phyloP scores from a whole-genome alignment of 2,113 vertebrate genomes.

The Geococcyx californianus region DNA sequence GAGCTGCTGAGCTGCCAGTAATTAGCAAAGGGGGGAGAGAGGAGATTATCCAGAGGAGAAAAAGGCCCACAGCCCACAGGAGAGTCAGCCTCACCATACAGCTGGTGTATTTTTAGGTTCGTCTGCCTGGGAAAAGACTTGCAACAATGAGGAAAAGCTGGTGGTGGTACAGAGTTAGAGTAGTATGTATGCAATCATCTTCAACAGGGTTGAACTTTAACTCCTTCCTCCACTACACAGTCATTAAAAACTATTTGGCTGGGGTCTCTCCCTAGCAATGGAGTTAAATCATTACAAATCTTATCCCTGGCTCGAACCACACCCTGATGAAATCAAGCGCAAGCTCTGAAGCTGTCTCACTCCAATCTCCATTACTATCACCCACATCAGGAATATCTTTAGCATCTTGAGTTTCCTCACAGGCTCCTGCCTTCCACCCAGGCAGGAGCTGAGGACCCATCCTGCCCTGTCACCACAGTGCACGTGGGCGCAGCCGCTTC shows the following conservation, averaged over 20 bases:
- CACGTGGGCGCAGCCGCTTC: neutral
- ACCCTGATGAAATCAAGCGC: slow-evolving; percentile 5
- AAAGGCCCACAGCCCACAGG: slow-evolving; percentile 3
- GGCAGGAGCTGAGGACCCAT: neutral
- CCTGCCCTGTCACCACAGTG: neutral
- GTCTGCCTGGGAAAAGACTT: slow-evolving; percentile 48
- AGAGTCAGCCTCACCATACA: neutral
- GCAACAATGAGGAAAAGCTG: slow-evolving; percentile 26
- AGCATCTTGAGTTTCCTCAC: neutral
- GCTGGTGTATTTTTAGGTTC: slow-evolving; percentile 49
- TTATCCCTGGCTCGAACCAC: neutral
- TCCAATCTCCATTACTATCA: neutral
- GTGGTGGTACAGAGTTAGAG: neutral
- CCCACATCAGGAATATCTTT: neutral
- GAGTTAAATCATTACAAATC: slow-evolving; percentile 4
- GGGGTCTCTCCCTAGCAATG: neutral
- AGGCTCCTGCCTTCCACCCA: neutral
- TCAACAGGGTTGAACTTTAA: slow-evolving; percentile 34
- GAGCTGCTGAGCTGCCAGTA: neutral
- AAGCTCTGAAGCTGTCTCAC: neutral
- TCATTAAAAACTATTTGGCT: neutral
- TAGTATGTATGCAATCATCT: neutral
- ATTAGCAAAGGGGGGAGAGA: neutral
- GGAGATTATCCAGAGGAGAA: neutral
- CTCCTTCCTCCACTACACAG: neutral